Evolutionary conservation across 2,797 vertebrate species (phyloP).

Genomic region (Tokudaia tokunoshimensis): DNA sequence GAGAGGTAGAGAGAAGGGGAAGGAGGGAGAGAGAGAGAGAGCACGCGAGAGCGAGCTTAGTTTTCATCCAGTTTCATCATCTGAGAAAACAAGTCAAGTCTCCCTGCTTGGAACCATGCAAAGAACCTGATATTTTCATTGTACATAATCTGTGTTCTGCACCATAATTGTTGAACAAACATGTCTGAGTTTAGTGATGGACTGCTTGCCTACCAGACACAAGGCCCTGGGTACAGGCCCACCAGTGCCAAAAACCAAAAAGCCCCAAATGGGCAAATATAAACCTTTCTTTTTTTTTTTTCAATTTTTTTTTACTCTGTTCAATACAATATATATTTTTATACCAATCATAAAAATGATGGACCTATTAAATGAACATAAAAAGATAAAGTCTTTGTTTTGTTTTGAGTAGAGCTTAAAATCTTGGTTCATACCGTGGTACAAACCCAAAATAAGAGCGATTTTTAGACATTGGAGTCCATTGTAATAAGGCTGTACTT

Average conservation of each 20-base stretch:
- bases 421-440: no score
- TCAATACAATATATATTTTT: no score
- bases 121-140: not conserved
- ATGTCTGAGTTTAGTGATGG: not conserved
- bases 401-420: no score
- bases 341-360: no score
- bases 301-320: no score
- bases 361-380: no score
- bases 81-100: conserved; percentile 1
- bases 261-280: not conserved
- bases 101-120: not conserved
- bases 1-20: no score
- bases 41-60: accelerated
- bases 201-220: not conserved
- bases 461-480: no score
- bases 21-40: no score
- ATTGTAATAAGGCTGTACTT: no score
- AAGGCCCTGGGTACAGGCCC: not conserved
- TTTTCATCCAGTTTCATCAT: conserved; percentile 2
- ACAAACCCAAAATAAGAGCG: no score
- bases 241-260: not conserved
- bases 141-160: not conserved
- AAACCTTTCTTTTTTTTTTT: not conserved
- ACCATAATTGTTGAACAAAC: not conserved
- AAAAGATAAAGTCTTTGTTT: no score